Evolutionary conservation across 2,113 vertebrate genomes (phyloP).

Genomic region (Lamprotornis superbus): DNA sequence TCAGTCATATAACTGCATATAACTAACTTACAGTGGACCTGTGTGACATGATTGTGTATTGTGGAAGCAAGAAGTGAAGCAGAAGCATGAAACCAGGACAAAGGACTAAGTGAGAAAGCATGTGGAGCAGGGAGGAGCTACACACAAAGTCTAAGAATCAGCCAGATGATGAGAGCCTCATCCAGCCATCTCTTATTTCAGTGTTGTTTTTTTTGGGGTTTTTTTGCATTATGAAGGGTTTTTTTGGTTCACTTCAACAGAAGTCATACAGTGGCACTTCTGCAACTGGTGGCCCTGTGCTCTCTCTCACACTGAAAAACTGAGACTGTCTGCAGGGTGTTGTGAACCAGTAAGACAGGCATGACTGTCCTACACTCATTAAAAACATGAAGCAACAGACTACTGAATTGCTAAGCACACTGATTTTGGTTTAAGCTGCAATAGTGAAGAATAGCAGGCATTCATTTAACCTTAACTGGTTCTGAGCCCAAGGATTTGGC

Average conservation of each 20-base stretch:
- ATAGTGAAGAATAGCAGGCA: neutral
- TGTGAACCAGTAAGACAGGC: neutral
- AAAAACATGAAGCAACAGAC: neutral
- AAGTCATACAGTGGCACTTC: neutral
- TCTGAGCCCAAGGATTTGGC: neutral
- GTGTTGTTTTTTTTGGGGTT: accelerated
- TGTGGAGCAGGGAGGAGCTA: neutral
- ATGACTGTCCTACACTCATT: neutral
- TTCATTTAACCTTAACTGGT: neutral
- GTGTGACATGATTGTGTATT: neutral
- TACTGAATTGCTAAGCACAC: neutral
- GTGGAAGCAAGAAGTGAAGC: neutral
- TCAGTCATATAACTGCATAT: neutral
- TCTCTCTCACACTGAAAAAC: neutral
- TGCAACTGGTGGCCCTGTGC: neutral
- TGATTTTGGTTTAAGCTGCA: neutral
- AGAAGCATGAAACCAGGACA: neutral
- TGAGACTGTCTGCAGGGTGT: neutral
- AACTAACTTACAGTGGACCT: neutral
- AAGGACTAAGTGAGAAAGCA: accelerated
- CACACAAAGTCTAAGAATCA: neutral
- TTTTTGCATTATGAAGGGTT: neutral
- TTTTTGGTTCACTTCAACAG: neutral
- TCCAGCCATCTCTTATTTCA: neutral
- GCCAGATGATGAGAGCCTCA: neutral